Base-by-base conservation (phyloP, 2,888 invertebrate species). In the Aphidoletes aphidimyza region DNA sequence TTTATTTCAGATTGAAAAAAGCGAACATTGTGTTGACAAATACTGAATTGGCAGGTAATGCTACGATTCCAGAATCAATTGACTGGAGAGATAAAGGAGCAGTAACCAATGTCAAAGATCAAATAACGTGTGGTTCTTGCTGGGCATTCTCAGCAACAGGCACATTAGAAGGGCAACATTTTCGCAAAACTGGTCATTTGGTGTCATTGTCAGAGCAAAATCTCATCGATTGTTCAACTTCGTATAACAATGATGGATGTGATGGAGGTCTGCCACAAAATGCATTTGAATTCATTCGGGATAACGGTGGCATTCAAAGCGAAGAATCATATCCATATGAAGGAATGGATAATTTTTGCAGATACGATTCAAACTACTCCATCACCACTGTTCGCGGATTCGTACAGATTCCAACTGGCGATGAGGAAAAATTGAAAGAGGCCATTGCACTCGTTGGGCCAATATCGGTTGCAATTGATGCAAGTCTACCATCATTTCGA, bases 121-220 rank as follows among this genome's bases (percentile, higher is more conserved):
- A 98, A 92, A 96, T 94, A 47, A 92, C 93, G 88, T 97, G 97
- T 90, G 97, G 97, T 86, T 96, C 96, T 2, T 97, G 97, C 92
- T 98, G 97, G 97, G 93, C 97, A 83, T 98, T 98, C 92, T 96
- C 96, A 88, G 91, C 95, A 94, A 98, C 97, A 84, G 98, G 97
- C 26, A 91, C 97, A 0, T 90, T 97, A n/a, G 97, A 97, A 91
- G 97, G 94, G 0, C 97, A 97, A 90, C 95, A 97, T 90, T 97
- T 93, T 92, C 93, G 96, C 86, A 93, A 94, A 90, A 91, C 92
- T 19, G 96, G 86, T 93, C 94, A 90, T 91, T 91, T 97, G 85
- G 92, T 96, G 39, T 96, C 97, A 0, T 92, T 98, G n/a, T 97
- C 96, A 86, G 97, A 98, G 91, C 97, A 98, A 91, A 97, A 98